Conservation (phyloP, 2,797 vertebrate genomes). For the Rhabdophis nuchalis region DNA sequence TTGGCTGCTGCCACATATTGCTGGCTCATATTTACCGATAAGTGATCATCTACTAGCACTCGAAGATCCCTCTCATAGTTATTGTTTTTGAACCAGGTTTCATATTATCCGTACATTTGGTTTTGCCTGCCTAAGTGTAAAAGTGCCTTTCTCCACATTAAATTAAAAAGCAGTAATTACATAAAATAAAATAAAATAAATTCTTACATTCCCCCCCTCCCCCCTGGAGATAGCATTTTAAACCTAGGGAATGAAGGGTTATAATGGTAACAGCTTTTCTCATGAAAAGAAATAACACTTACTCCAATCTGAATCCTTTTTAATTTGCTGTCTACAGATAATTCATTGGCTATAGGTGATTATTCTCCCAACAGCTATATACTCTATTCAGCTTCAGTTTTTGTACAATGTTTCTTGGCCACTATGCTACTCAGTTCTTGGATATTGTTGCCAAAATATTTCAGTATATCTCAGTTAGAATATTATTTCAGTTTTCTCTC, state of each 20-base stretch:
- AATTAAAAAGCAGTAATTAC: too few species aligned
- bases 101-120: too few species aligned
- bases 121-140: too few species aligned
- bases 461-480: background rate
- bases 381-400: rapidly evolving
- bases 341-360: rapidly evolving
- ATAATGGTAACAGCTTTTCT: background rate
- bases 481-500: background rate
- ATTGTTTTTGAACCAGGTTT: too few species aligned
- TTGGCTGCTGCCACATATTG: background rate
- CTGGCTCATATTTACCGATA: background rate
- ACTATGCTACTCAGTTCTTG: rapidly evolving
- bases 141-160: too few species aligned
- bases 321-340: background rate
- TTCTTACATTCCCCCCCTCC: too few species aligned
- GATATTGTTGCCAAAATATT: background rate
- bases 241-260: background rate
- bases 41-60: too few species aligned
- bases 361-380: rapidly evolving
- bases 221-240: background rate
- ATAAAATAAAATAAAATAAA: too few species aligned
- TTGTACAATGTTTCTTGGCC: background rate
- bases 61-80: too few species aligned
- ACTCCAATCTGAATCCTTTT: rapidly evolving
- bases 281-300: background rate